These are phyloP conservation scores for Therioaphis trifolii DNA, from an alignment of 2,888 invertebrate genomes.

Conservation along the genomic window DNA sequence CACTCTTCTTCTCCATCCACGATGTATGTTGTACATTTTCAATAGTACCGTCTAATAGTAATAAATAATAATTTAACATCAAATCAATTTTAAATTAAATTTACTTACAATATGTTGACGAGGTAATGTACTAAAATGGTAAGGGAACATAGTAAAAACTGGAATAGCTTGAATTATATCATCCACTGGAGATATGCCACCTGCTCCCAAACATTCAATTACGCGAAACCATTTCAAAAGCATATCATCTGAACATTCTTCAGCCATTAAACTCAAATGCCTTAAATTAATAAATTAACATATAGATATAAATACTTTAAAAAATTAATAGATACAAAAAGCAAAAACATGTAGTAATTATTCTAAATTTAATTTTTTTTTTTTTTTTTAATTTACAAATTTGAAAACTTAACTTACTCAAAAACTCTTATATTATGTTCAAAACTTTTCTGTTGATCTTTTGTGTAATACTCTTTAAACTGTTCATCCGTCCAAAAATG, in stretches of 20 bases:
- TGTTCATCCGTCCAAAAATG: constrained; percentile 59
- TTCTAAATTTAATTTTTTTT: neutral
- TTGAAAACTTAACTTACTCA: constrained; percentile 32
- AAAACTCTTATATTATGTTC: constrained; percentile 57
- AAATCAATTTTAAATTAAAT: neutral
- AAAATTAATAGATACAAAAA: neutral
- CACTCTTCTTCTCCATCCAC: constrained; percentile 58
- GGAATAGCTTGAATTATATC: constrained; percentile 57
- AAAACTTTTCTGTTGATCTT: constrained; percentile 33
- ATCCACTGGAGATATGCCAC: constrained; percentile 43
- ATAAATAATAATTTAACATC: constrained; percentile 11
- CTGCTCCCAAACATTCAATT: constrained; percentile 57
- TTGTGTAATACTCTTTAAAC: constrained; percentile 46
- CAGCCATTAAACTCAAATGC: constrained; percentile 59
- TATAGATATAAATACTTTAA: neutral
- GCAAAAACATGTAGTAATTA: neutral
- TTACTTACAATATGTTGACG: constrained; percentile 55
- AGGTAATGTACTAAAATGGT: constrained; percentile 58
- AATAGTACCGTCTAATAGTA: constrained; percentile 47
- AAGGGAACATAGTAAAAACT: constrained; percentile 55
- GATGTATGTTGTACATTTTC: constrained; percentile 56
- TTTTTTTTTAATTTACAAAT: neutral
- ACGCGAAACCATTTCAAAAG: constrained; percentile 61
- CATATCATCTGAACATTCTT: constrained; percentile 62
- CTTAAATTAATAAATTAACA: constrained; percentile 41